Evolutionary conservation across 2,888 invertebrate genomes (phyloP), one percentile per base, ranked within the genome.

Genomic region (Ophioninae sp.): DNA sequence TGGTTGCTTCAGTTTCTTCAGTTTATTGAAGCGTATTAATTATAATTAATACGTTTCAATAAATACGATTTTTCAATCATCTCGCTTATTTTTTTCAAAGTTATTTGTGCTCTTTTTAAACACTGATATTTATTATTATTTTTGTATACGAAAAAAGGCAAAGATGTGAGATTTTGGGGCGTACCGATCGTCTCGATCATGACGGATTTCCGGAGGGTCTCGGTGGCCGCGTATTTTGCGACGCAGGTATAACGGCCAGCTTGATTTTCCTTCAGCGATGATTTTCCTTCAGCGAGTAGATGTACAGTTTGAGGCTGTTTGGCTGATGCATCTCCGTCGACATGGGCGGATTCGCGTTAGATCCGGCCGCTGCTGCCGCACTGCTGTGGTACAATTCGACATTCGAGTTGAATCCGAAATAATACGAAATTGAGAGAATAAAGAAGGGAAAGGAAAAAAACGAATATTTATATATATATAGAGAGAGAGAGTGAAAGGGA

Each of bases 231-330:
- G 93, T 97, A 98, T 82, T 94, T 95, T n/a, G 97, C 97, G 41
- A 95, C 94, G 91, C 98, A 98, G 84, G 95, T 96, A 93, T 98
- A 98, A 88, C 94, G 95, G 81, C 98, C 98, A 58, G 95, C 96
- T 94, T 97, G 96, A 79, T 96, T 95, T 86, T 96, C 95, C 61
- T 95, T 95, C 87, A 97, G 94, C 58, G 95, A 95, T 97, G 96
- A 79, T 96, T 95, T 86, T 96, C 95, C 61, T 95, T 95, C 87
- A 97, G 94, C 58, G 95, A 95, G 72, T 95, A 95, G 91, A 97
- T 96, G 92, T 97, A 96, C 82, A 98, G 94, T 79, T 95, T 95
- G 87, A 96, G 94, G 86, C 95, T 95, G 86, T 95, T 95, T 90
- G 95, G 96, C 61, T 95, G 94, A 76, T 95, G 94, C 83, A 94